Conservation (phyloP, 2,113 vertebrate genomes). For the Collichthys lucidus region DNA sequence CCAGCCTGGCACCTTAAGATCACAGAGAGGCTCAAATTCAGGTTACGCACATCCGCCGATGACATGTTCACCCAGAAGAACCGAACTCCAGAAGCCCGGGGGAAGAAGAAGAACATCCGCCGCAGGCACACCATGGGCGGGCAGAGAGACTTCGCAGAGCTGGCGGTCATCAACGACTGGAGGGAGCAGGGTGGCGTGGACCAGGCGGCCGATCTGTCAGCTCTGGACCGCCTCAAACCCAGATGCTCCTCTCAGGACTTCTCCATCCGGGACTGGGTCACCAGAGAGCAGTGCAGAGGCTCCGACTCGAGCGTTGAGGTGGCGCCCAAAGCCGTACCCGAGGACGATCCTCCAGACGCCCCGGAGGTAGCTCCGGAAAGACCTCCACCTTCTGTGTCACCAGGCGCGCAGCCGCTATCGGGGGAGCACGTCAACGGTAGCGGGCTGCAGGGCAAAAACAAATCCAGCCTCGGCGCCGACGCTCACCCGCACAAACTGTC, state of each 20-base stretch:
- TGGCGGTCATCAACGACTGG: slow-evolving; percentile 92
- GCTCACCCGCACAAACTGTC: slow-evolving; percentile 92
- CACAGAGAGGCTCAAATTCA: slow-evolving; percentile 91
- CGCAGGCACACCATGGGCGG: slow-evolving; percentile 95
- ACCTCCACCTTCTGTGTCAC: slow-evolving; percentile 59
- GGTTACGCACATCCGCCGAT: slow-evolving; percentile 89
- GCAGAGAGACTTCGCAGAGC: slow-evolving; percentile 91
- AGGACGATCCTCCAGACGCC: slow-evolving; percentile 66
- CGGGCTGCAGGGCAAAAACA: slow-evolving; percentile 86
- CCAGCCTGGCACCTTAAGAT: slow-evolving; percentile 92
- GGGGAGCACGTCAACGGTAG: slow-evolving; percentile 89
- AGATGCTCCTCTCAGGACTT: slow-evolving; percentile 91
- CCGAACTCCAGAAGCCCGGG: slow-evolving; percentile 73
- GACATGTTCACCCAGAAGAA: slow-evolving; percentile 91
- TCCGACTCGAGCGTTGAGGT: slow-evolving; percentile 78
- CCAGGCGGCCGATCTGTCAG: slow-evolving; percentile 86
- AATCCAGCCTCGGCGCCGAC: slow-evolving; percentile 82
- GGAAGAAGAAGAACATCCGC: slow-evolving; percentile 89
- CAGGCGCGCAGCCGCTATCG: slow-evolving; percentile 73
- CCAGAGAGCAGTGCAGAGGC: slow-evolving; percentile 86
- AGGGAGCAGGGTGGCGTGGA: slow-evolving; percentile 86
- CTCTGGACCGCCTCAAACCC: slow-evolving; percentile 88
- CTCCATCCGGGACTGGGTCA: slow-evolving; percentile 91
- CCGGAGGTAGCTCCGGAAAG: slow-evolving; percentile 42
- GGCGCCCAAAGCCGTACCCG: slow-evolving; percentile 73